Base-by-base conservation (phyloP, 2,797 vertebrate genomes). In the Meriones psammophilus region DNA sequence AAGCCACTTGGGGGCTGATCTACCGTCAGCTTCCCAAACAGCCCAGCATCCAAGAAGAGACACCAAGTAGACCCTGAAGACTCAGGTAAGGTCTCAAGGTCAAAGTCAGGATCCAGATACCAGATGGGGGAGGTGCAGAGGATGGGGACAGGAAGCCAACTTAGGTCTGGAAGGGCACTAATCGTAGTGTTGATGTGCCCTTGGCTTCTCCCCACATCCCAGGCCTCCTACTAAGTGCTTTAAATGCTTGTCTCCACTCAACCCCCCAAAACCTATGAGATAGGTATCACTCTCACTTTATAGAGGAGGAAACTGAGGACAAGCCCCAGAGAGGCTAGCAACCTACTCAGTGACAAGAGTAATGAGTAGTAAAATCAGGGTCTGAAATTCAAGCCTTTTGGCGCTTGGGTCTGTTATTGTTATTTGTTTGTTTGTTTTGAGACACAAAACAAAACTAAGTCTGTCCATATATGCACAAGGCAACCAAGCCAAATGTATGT, bases 111-210 rank as follows among this genome's bases (percentile, higher is more conserved):
- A 62, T 84, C 58, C 66, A 73, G 79, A 76, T 56, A 20, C 3
- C n/a, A 50, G 79, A 62, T 28, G 33, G 28, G n/a, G 33, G 58
- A 54, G 83, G 15, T 39, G n/a, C 18, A 46, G 68, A 9, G 56
- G 33, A 13, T 18, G 56, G 18, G 36, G 24, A 24, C 42, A 62
- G 87, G 54, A 74, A 10, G 36, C 78, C 8, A 62, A 73, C n/a
- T 76, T 30, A 73, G 28, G 33, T 83, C 30, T 74, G 60, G 42
- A 76, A 33, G 46, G 58, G 56, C 68, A 56, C 2, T 8, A 4
- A 81, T 26, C 20, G 8, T 39, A 9, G 24, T 12, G 10, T 13
- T 50, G 54, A 39, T 5, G 9, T 36, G 54, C 22, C 3, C 0
- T 14, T 64, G 88, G 78, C 50, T 33, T 83, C 24, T n/a, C 6